phyloP scores from a whole-genome alignment of 2,113 vertebrate species.

The Prionailurus viverrinus region DNA sequence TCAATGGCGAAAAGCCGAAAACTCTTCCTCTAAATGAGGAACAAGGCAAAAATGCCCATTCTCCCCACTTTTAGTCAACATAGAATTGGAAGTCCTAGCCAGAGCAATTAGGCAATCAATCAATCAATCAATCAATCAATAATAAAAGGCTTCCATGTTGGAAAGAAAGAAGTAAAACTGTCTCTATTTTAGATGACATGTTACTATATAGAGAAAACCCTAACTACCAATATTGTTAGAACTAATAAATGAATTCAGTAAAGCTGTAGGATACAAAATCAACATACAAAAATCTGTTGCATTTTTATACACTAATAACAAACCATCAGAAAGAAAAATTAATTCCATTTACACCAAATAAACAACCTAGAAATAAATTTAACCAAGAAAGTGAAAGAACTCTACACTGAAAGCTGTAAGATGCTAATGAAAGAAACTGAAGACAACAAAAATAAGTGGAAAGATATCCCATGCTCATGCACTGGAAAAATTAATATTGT shows the following conservation, averaged over 20 bases:
- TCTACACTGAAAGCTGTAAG: neutral
- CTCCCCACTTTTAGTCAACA: neutral
- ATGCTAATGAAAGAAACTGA: neutral
- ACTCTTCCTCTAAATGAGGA: conserved; percentile 12
- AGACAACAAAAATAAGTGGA: neutral
- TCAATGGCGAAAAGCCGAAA: neutral
- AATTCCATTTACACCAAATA: neutral
- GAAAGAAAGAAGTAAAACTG: conserved; percentile 14
- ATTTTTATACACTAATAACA: neutral
- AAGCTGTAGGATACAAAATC: neutral
- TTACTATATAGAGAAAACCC: neutral
- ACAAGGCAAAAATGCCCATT: conserved; percentile 16
- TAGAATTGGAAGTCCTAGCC: neutral
- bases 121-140: too few relatives aligned
- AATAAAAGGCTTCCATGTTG: neutral
- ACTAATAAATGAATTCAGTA: neutral
- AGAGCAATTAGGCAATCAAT: neutral
- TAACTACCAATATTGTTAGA: neutral
- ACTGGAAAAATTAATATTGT: neutral
- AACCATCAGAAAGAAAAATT: conserved; percentile 1
- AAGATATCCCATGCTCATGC: neutral
- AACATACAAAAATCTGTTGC: neutral
- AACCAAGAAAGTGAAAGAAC: neutral
- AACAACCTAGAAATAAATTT: conserved; percentile 8
- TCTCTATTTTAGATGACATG: neutral